A percentile compares a stretch with the other conserved stretches of the same genome.
Conservation (phyloP, 2,888 invertebrate genomes). For the Clivina fossor region DNA sequence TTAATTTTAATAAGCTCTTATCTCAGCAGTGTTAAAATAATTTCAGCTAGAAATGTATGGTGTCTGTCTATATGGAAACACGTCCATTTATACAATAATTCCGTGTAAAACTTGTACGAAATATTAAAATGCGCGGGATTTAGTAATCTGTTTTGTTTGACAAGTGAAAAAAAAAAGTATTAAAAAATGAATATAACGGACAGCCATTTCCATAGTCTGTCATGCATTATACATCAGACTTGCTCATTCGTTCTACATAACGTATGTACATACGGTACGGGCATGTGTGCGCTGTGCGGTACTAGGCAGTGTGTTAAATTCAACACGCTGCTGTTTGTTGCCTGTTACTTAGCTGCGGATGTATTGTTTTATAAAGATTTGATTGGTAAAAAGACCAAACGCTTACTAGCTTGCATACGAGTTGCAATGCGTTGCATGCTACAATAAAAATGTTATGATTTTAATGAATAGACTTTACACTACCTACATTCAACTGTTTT, state of each 20-base stretch:
- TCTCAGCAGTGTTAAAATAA: no score
- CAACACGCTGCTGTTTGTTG: no score
- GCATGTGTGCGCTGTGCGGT: no score
- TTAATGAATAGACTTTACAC: background rate
- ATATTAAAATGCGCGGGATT: constrained; percentile 24
- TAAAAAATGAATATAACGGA: constrained; percentile 15
- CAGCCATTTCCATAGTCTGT: constrained; percentile 17
- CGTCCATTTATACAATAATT: constrained; percentile 2
- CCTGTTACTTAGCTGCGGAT: no score
- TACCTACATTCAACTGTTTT: no score
- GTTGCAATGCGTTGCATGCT: background rate
- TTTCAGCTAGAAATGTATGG: no score
- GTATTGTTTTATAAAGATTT: constrained; percentile 17
- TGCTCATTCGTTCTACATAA: constrained; percentile 15
- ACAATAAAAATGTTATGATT: constrained; percentile 11
- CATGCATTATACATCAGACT: constrained; percentile 19
- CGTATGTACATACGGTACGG: no score
- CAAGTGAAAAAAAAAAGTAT: constrained; percentile 22
- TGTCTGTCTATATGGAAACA: no score
- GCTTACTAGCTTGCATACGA: constrained; percentile 5
- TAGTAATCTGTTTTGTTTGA: constrained; percentile 28
- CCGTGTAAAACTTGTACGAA: constrained; percentile 11
- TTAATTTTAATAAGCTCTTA: no score
- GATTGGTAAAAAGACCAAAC: constrained; percentile 10
- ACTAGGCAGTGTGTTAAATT: no score